Percentiles rank a stretch among this genome's conserved stretches.
phyloP scores from a whole-genome alignment of 2,113 vertebrate species.

The Pelusios castaneus region DNA sequence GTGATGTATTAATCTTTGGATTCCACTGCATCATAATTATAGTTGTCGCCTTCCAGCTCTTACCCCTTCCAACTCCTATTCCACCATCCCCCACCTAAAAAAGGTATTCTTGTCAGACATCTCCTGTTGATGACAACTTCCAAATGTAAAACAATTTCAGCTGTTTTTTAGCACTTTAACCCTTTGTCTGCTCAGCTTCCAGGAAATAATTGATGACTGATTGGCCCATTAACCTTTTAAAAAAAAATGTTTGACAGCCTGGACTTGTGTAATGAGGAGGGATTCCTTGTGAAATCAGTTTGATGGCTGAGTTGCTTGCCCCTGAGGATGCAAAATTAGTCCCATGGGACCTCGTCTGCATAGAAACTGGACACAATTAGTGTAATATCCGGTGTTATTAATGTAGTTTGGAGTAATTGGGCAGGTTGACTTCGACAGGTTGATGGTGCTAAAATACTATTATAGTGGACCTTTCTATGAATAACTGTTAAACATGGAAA shows the following conservation, averaged over 20 bases:
- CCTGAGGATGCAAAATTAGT: slow-evolving; percentile 77
- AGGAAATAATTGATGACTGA: slow-evolving; percentile 86
- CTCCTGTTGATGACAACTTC: slow-evolving; percentile 75
- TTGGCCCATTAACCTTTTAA: slow-evolving; percentile 88
- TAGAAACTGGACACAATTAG: slow-evolving; percentile 85
- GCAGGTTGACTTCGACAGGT: slow-evolving; percentile 84
- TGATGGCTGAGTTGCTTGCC: slow-evolving; percentile 73
- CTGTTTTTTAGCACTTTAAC: slow-evolving; percentile 72
- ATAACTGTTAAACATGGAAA: slow-evolving; percentile 73
- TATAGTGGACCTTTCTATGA: slow-evolving; percentile 75
- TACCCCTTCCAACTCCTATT: background rate
- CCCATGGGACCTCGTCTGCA: slow-evolving; percentile 79
- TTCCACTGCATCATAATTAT: background rate
- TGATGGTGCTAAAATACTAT: slow-evolving; percentile 83
- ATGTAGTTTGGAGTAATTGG: slow-evolving; percentile 82
- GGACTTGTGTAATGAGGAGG: slow-evolving; percentile 78
- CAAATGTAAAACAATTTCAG: slow-evolving; percentile 72
- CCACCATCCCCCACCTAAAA: slow-evolving; percentile 33
- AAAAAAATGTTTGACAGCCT: slow-evolving; percentile 76
- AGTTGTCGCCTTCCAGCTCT: background rate
- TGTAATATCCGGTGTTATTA: slow-evolving; percentile 79
- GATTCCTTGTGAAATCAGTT: slow-evolving; percentile 74
- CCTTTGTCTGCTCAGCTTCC: slow-evolving; percentile 70
- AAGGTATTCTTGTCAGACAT: slow-evolving; percentile 44
- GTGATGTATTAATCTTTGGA: background rate